phyloP scores from a whole-genome alignment of 2,888 invertebrate species.

The Neria commutata region DNA sequence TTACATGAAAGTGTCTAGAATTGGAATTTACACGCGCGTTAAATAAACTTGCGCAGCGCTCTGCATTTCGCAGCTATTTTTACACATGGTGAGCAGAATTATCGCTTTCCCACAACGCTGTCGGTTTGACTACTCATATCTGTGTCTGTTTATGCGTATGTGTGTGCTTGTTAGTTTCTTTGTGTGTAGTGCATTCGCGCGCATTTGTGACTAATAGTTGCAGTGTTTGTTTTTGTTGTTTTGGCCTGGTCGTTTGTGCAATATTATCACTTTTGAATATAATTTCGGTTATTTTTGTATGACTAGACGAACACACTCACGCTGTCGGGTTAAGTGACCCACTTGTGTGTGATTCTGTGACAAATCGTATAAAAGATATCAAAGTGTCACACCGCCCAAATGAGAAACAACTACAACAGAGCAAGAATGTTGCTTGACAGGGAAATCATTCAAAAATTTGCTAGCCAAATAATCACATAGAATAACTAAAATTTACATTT shows the following conservation, averaged over 20 bases:
- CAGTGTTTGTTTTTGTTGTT: neutral
- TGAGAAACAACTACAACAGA: too few species aligned
- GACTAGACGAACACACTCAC: neutral
- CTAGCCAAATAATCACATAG: too few species aligned
- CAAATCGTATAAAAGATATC: too few species aligned
- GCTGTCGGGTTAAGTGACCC: conserved; percentile 47
- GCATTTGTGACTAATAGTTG: neutral
- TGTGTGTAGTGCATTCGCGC: neutral
- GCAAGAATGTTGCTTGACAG: too few species aligned
- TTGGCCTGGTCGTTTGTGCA: neutral
- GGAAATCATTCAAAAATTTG: too few species aligned
- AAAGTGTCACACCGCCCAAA: too few species aligned
- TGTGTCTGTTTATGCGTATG: neutral
- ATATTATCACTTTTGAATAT: neutral
- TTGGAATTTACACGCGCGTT: too few species aligned
- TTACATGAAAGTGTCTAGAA: too few species aligned
- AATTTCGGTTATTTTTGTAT: neutral
- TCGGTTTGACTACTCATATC: neutral
- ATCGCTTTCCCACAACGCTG: neutral
- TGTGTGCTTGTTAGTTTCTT: neutral
- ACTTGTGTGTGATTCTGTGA: conserved; percentile 29
- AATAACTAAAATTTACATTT: too few species aligned
- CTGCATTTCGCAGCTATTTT: neutral
- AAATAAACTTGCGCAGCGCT: too few species aligned
- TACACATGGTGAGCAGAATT: too few species aligned